Evolutionary conservation across 2,888 invertebrate species (phyloP), one percentile per base, ranked within the genome.

Genomic region (Sminthurides aquaticus): DNA sequence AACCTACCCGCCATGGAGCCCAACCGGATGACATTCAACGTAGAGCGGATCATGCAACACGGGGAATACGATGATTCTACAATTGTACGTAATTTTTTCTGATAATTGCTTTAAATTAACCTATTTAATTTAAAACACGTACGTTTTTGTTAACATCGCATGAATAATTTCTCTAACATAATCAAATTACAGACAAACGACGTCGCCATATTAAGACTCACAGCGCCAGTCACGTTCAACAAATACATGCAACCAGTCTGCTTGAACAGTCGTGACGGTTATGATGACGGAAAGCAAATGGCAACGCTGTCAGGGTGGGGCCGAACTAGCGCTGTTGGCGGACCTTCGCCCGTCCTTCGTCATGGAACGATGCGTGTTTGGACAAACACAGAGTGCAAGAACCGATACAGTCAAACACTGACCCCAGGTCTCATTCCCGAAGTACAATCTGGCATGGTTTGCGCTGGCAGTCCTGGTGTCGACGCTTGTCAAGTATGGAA

Each of bases 241-340:
- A 84, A 84, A 75, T 84, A 85, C 73, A 85, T 91, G 67, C 84
- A 87, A 67, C 88, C 91, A 0, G 85, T 93, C 66, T 93, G 92
- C 76, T 78, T 92, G 72, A 90, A 91, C 5, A 75, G 78, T 15
- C 71, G 77, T 1, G 81, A 84, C 43, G 89, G 89, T 1, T 62
- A 62, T 5, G 60, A 49, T 15, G 56, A 64, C 20, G 56, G 28
- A 2, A 49, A 43, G 1, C 83, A 84, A 70, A 82, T 84, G 15
- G 91, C 86, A 1, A 91, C 90, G 0, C 91, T 92, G 2, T 88
- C 90, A 65, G 92, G 92, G 52, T 93, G 92, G 92, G 92, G 91
- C 57, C 90, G 90, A 60, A 60, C 67, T 11, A 64, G 64, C 11
- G 69, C 63, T 24, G 60, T 57, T 64, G 60, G 64, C 59, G 11